These are phyloP conservation scores for Pitangus sulphuratus DNA, from an alignment of 2,797 vertebrate species.

Conservation along the genomic window DNA sequence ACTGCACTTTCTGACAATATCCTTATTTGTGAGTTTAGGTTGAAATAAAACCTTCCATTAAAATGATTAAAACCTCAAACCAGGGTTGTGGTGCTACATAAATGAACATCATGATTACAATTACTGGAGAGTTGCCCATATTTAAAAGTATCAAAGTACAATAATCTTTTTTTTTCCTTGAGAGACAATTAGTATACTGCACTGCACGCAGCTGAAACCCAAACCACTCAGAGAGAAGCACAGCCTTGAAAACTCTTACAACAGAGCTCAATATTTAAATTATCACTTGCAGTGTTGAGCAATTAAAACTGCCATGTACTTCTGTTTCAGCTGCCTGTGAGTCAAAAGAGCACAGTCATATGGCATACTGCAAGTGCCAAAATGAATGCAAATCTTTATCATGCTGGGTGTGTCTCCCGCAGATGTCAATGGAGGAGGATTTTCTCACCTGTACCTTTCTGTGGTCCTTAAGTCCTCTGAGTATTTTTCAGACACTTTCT, in stretches of 20 bases:
- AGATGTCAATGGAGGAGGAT: neutral
- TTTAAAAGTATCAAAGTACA: constrained; percentile 50
- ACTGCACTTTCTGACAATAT: neutral
- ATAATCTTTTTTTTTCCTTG: neutral
- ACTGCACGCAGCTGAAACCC: neutral
- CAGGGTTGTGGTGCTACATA: neutral
- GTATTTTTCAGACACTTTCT: neutral
- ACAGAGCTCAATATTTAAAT: constrained; percentile 60
- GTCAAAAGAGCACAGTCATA: neutral
- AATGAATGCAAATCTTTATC: neutral
- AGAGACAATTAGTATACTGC: neutral
- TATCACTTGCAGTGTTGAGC: neutral
- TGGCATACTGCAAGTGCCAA: neutral
- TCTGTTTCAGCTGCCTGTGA: constrained; percentile 11
- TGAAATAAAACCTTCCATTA: constrained; percentile 52
- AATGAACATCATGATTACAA: constrained; percentile 36
- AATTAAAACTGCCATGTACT: constrained; percentile 46
- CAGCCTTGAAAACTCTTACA: constrained; percentile 33
- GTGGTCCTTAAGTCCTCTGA: neutral
- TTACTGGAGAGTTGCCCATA: constrained; percentile 26
- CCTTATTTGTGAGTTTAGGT: neutral
- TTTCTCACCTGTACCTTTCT: neutral
- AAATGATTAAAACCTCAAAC: constrained; percentile 60
- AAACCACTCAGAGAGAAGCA: constrained; percentile 24
- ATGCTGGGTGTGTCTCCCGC: neutral